Conservation (phyloP, 2,113 vertebrate species). For the Cololabis saira region DNA sequence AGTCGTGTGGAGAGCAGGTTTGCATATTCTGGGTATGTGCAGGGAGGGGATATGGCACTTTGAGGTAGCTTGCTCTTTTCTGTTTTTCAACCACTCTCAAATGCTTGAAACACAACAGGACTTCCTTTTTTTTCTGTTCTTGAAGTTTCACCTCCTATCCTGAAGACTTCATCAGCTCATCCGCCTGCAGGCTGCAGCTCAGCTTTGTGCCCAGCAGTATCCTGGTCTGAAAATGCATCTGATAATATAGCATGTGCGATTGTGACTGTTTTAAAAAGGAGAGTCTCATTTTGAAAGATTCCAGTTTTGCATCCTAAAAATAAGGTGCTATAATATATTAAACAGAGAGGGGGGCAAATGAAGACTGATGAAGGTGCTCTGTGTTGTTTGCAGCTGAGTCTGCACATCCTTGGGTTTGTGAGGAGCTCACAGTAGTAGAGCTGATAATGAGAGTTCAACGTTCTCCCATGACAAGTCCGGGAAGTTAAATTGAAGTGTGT, state of each 20-base stretch:
- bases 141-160: too few relatives aligned
- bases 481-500: slow-evolving; percentile 14
- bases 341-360: slow-evolving; percentile 57
- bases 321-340: slow-evolving; percentile 30
- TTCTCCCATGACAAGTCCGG: slow-evolving; percentile 20
- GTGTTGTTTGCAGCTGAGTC: slow-evolving; percentile 60
- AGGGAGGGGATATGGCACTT: too few relatives aligned
- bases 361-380: slow-evolving; percentile 70
- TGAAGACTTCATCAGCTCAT: too few relatives aligned
- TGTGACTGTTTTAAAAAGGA: slow-evolving; percentile 1
- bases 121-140: too few relatives aligned
- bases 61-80: too few relatives aligned
- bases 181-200: slow-evolving; percentile 17
- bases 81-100: too few relatives aligned
- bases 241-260: slow-evolving; percentile 5
- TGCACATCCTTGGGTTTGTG: slow-evolving; percentile 52
- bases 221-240: slow-evolving; percentile 17
- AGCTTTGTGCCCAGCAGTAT: slow-evolving; percentile 18
- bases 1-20: slow-evolving; percentile 6
- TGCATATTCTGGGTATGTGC: slow-evolving; percentile 8
- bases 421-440: slow-evolving; percentile 48
- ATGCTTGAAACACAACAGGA: too few relatives aligned
- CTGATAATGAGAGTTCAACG: slow-evolving; percentile 55
- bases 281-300: slow-evolving; percentile 34
- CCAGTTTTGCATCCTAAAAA: slow-evolving; percentile 28